Conservation (phyloP, 2,888 invertebrate genomes). For the Mythimna loreyi region DNA sequence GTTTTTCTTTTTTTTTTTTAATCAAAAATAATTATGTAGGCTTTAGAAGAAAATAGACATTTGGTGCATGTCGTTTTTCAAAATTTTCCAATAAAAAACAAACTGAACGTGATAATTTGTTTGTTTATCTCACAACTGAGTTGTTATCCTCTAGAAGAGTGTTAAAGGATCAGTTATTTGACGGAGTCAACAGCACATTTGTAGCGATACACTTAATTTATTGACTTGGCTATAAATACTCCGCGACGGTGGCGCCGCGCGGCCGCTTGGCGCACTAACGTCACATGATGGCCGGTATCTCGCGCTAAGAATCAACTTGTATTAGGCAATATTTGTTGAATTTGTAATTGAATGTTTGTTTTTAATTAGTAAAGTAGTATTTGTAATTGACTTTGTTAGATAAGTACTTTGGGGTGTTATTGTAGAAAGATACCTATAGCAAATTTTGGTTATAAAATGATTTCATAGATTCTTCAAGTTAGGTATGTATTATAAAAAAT, state of each 20-base stretch:
- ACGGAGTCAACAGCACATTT: conserved; percentile 14
- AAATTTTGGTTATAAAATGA: too few species aligned
- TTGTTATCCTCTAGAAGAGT: conserved; percentile 9
- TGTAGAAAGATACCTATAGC: too few species aligned
- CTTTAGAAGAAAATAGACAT: too few species aligned
- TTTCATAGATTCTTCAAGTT: too few species aligned
- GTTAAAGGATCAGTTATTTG: conserved; percentile 17
- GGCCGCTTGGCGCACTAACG: conserved; percentile 60
- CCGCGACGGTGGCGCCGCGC: conserved; percentile 67
- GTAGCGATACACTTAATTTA: conserved; percentile 1
- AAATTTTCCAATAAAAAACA: neutral
- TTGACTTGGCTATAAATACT: conserved; percentile 34
- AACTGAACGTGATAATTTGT: neutral
- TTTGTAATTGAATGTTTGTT: neutral
- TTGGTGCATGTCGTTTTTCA: too few species aligned
- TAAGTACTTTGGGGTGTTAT: neutral
- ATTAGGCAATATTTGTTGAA: neutral
- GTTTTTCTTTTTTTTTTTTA: too few species aligned
- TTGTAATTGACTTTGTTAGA: neutral
- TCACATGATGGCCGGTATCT: conserved; percentile 74
- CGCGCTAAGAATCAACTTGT: neutral
- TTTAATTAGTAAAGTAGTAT: conserved; percentile 3
- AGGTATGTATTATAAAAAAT: too few species aligned
- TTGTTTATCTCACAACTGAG: conserved; percentile 2
- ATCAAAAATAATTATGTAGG: too few species aligned